Conservation (phyloP, 2,888 invertebrate genomes). For the Latrodectus elegans region DNA sequence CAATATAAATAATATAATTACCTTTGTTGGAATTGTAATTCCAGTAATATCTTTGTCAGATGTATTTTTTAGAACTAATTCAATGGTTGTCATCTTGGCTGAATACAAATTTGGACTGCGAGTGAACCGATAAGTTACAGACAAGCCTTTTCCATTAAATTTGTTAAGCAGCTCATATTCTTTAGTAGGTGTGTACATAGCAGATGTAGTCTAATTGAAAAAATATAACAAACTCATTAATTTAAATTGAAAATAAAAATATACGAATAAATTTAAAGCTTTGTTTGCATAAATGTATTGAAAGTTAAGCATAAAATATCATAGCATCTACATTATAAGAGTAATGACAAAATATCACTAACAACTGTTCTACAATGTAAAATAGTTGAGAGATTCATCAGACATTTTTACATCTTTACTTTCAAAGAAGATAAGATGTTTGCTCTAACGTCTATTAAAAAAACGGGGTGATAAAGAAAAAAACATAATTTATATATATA, state of each 20-base stretch:
- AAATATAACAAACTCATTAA: background rate
- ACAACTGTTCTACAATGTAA: no score
- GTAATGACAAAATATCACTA: no score
- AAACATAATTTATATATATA: no score
- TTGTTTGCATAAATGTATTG: no score
- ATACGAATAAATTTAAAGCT: no score
- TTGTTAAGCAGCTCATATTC: slow-evolving; percentile 81
- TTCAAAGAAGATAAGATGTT: no score
- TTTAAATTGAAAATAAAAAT: background rate
- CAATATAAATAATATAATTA: slow-evolving; percentile 73
- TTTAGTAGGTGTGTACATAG: slow-evolving; percentile 80
- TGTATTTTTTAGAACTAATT: slow-evolving; percentile 86
- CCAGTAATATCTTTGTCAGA: slow-evolving; percentile 80
- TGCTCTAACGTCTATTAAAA: no score
- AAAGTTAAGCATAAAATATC: no score
- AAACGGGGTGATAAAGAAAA: no score
- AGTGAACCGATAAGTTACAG: slow-evolving; percentile 80
- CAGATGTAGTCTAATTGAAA: slow-evolving; percentile 78
- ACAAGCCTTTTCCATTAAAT: slow-evolving; percentile 77
- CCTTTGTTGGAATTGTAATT: slow-evolving; percentile 84
- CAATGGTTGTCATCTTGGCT: slow-evolving; percentile 86
- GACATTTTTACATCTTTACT: no score
- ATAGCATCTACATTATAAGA: no score
- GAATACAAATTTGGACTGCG: slow-evolving; percentile 89
- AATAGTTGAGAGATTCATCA: no score